These are phyloP conservation scores for Odontomyia ornata DNA, from an alignment of 2,888 invertebrate genomes.

Conservation along the genomic window DNA sequence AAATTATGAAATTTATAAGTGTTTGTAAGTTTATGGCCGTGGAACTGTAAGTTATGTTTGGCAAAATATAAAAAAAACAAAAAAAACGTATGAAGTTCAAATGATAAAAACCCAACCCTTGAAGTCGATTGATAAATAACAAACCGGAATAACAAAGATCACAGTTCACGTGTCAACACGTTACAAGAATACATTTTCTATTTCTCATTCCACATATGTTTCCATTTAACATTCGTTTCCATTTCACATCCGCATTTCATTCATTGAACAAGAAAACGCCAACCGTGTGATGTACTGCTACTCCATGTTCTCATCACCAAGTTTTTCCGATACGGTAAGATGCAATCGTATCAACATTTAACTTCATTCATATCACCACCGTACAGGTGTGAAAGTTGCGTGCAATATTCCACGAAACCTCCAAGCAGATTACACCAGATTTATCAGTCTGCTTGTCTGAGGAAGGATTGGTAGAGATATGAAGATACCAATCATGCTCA, in stretches of 20 bases:
- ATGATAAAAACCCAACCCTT: no score
- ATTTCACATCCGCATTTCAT: neutral
- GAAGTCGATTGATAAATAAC: no score
- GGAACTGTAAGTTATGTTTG: no score
- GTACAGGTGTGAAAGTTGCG: constrained; percentile 30
- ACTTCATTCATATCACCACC: neutral
- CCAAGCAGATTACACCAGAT: neutral
- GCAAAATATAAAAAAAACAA: no score
- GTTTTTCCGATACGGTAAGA: constrained; percentile 8
- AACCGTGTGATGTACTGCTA: neutral
- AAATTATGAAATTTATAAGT: no score
- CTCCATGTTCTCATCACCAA: neutral
- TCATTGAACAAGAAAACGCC: neutral
- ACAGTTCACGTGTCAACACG: no score
- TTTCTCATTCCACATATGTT: neutral
- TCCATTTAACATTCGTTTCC: neutral
- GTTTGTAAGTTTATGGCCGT: no score
- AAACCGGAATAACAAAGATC: no score
- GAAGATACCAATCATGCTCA: neutral
- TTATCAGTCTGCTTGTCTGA: neutral
- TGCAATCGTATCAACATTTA: neutral
- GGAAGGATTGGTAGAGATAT: neutral
- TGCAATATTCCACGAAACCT: constrained; percentile 12
- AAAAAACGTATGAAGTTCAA: no score
- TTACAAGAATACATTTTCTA: no score